These are phyloP conservation scores for Slavum lentiscoides DNA, from an alignment of 2,888 invertebrate genomes.

Conservation along the genomic window DNA sequence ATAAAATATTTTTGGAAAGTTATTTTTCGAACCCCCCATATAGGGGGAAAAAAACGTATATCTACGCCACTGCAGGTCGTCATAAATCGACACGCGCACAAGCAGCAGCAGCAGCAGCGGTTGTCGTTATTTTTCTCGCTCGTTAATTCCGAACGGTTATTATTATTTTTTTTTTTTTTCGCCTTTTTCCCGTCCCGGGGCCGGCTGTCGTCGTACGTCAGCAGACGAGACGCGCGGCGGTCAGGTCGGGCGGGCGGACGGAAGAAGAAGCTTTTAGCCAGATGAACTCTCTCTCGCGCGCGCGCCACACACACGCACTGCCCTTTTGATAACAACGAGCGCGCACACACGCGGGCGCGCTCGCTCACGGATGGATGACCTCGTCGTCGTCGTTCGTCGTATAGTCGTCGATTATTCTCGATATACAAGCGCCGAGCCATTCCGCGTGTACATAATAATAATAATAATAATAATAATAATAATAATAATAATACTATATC, in stretches of 20 bases:
- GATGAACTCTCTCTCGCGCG: slow-evolving; percentile 32
- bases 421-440: neutral
- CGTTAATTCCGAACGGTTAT: slow-evolving; percentile 40
- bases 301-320: no score
- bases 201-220: slow-evolving; percentile 28
- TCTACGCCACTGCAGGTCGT: no score
- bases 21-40: neutral
- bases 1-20: no score
- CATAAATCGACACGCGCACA: neutral
- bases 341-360: slow-evolving; percentile 12
- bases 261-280: slow-evolving; percentile 48
- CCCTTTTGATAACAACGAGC: slow-evolving; percentile 4
- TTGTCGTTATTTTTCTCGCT: slow-evolving; percentile 41
- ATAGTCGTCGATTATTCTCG: neutral
- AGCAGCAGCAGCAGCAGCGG: neutral
- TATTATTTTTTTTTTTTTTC: no score
- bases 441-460: neutral
- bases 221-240: slow-evolving; percentile 7
- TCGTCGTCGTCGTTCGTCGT: slow-evolving; percentile 5
- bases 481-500: neutral
- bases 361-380: slow-evolving; percentile 43
- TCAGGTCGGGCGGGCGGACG: neutral
- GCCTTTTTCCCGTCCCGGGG: no score
- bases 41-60: neutral
- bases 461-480: no score